Conservation (phyloP, 1,140 invertebrate species). For the Coenobita brevimanus region DNA sequence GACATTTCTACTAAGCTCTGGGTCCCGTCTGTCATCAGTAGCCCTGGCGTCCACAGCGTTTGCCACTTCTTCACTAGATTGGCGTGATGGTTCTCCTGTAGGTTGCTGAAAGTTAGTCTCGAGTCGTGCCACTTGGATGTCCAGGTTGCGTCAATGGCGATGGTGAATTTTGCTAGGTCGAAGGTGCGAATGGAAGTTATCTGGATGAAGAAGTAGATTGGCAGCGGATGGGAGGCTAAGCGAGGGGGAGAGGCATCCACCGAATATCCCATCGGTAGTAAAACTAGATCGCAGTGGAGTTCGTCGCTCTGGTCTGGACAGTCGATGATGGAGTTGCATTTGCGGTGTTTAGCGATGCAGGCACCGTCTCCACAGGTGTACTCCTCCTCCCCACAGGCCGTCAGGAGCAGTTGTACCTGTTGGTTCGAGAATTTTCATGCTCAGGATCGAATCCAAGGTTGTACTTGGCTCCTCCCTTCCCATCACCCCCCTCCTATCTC, state of each 20-base stretch:
- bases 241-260: neutral
- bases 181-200: constrained; percentile 3
- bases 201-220: neutral
- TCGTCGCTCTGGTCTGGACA: neutral
- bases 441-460: no score
- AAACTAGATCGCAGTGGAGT: neutral
- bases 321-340: neutral
- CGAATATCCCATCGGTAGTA: neutral
- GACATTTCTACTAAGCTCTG: neutral
- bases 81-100: neutral
- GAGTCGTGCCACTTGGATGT: neutral
- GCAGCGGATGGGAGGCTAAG: neutral
- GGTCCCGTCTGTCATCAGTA: neutral
- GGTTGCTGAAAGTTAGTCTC: constrained; percentile 3
- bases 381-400: neutral
- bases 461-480: no score
- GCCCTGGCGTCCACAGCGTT: neutral
- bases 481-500: no score
- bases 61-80: neutral
- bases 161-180: neutral
- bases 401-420: neutral
- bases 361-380: constrained; percentile 3
- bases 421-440: no score
- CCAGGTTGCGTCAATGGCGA: neutral
- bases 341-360: neutral